Conservation (phyloP, 2,797 vertebrate genomes). For the Schizothorax lantsangensis region DNA sequence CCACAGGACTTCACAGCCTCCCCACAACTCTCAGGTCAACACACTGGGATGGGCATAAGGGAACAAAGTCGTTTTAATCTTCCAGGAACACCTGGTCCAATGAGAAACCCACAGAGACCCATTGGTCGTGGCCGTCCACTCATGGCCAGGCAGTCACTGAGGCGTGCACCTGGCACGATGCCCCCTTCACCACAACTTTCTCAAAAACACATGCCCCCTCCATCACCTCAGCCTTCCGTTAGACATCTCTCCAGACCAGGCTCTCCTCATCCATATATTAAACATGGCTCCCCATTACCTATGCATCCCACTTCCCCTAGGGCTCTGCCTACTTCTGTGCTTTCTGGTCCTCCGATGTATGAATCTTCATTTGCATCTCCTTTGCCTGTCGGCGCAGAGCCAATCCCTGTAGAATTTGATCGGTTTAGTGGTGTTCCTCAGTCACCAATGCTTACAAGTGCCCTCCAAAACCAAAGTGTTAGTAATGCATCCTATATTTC, state of each 20-base stretch:
- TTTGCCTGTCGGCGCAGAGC: constrained; percentile 10
- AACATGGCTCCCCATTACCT: constrained; percentile 68
- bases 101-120: constrained; percentile 64
- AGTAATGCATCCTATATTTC: constrained; percentile 60
- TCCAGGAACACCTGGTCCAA: constrained; percentile 45
- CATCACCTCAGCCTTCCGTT: constrained; percentile 75
- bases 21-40: constrained; percentile 60
- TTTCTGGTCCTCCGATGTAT: constrained; percentile 45
- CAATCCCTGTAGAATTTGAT: constrained; percentile 37
- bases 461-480: constrained; percentile 58
- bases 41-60: constrained; percentile 59
- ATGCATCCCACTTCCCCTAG: constrained; percentile 58
- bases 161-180: constrained; percentile 65
- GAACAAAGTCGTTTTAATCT: constrained; percentile 69
- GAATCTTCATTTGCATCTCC: constrained; percentile 34
- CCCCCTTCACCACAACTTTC: constrained; percentile 73
- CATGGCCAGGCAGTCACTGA: constrained; percentile 69
- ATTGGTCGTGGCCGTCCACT: constrained; percentile 78
- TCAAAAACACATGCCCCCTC: constrained; percentile 60
- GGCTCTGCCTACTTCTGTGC: constrained; percentile 34
- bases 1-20: constrained; percentile 48
- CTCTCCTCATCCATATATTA: constrained; percentile 67
- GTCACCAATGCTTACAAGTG: constrained; percentile 52
- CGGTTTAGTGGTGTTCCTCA: constrained; percentile 47
- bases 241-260: constrained; percentile 69